phyloP scores from a whole-genome alignment of 2,797 vertebrate species.

The Oreochromis mossambicus region DNA sequence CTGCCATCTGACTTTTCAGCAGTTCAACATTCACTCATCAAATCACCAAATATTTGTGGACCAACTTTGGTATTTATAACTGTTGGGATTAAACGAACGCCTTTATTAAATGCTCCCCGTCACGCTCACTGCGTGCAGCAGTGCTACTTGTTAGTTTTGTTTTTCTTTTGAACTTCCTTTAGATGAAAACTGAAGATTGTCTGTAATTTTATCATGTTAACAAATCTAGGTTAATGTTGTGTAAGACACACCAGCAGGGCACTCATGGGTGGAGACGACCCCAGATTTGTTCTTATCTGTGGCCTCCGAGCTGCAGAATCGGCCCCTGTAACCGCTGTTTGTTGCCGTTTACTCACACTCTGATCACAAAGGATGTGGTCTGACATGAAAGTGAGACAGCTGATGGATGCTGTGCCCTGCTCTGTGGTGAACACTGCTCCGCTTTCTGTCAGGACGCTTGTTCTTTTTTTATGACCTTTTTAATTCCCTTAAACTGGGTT shows the following conservation, averaged over 20 bases:
- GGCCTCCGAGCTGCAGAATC: neutral
- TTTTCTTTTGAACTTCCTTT: neutral
- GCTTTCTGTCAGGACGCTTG: neutral
- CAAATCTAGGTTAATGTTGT: neutral
- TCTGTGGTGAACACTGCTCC: neutral
- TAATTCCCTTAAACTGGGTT: neutral
- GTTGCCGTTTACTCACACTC: neutral
- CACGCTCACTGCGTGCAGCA: neutral
- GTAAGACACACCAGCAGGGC: neutral
- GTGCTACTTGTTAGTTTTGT: neutral
- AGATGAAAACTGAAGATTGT: neutral
- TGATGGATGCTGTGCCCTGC: neutral
- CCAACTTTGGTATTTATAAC: neutral
- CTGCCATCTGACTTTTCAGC: neutral
- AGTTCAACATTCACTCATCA: neutral
- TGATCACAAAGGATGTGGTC: slow-evolving; percentile 6
- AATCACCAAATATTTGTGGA: neutral
- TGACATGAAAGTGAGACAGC: neutral
- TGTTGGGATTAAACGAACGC: neutral
- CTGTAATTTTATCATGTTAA: neutral
- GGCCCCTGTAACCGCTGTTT: neutral
- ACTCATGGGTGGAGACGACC: neutral
- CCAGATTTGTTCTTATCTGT: neutral
- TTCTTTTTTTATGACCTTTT: neutral
- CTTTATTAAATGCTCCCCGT: neutral